Conservation (phyloP, 2,888 invertebrate genomes). For the Abscondita cerata region DNA sequence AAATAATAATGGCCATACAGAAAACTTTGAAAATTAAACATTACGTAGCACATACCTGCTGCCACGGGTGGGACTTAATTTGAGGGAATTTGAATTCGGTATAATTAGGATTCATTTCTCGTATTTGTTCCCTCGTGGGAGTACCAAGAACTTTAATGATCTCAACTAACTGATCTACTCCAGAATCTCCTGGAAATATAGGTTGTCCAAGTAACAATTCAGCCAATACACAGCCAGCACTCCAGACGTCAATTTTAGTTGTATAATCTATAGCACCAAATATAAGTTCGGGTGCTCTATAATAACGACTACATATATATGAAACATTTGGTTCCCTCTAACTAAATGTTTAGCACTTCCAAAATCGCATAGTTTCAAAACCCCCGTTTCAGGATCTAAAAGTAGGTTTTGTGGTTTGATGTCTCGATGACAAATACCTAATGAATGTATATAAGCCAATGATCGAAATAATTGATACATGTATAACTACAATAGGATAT, state of each 20-base stretch:
- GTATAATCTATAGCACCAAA: slow-evolving; percentile 86
- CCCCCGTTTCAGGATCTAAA: slow-evolving; percentile 96
- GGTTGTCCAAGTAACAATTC: slow-evolving; percentile 97
- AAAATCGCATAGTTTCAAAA: slow-evolving; percentile 98
- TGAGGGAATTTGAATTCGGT: slow-evolving; percentile 99
- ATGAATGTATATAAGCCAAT: slow-evolving; percentile 98
- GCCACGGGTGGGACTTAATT: slow-evolving; percentile 99
- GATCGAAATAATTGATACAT: slow-evolving; percentile 99
- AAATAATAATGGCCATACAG: too few relatives aligned
- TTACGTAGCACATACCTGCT: slow-evolving; percentile 76
- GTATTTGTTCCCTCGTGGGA: slow-evolving; percentile 98
- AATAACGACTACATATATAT: slow-evolving; percentile 96
- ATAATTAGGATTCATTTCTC: slow-evolving; percentile 99
- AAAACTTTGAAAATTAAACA: too few relatives aligned
- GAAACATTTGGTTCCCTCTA: slow-evolving; percentile 98
- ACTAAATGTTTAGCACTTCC: slow-evolving; percentile 98
- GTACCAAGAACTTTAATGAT: slow-evolving; percentile 99
- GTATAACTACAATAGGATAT: slow-evolving; percentile 80
- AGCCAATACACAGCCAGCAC: slow-evolving; percentile 98
- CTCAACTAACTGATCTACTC: slow-evolving; percentile 98
- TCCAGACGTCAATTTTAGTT: slow-evolving; percentile 85
- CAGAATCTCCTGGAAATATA: slow-evolving; percentile 99
- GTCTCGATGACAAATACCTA: slow-evolving; percentile 99
- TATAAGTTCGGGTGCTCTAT: slow-evolving; percentile 98
- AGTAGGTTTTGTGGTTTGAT: slow-evolving; percentile 99